Percentiles rank a stretch among this genome's conserved stretches.
Conservation (phyloP, 2,113 vertebrate species). For the Centrocercus urophasianus region DNA sequence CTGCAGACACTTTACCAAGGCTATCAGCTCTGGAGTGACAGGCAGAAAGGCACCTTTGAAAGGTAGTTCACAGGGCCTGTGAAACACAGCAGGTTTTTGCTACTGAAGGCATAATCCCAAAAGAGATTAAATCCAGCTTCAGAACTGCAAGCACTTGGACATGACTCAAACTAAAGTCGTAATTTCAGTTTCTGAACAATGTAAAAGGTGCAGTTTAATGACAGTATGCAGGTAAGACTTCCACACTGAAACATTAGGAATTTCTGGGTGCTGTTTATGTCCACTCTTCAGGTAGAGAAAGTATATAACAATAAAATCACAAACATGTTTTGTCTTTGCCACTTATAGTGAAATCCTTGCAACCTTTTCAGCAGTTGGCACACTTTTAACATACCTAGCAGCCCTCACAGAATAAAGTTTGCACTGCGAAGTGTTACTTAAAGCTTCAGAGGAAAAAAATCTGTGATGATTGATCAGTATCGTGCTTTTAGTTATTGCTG, state of each 20-base stretch:
- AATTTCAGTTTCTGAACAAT: background rate
- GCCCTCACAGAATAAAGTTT: background rate
- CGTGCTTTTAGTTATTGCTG: background rate
- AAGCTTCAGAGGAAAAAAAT: background rate
- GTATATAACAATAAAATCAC: fast-evolving
- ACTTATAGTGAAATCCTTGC: background rate
- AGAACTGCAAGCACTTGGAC: background rate
- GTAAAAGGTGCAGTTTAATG: background rate
- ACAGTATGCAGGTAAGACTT: background rate
- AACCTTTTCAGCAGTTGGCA: background rate
- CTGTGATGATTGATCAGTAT: background rate
- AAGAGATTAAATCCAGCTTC: background rate
- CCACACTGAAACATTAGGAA: background rate
- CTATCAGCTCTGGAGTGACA: background rate
- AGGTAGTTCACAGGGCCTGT: background rate
- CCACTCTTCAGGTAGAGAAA: background rate
- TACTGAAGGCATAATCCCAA: background rate
- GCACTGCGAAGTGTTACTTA: background rate
- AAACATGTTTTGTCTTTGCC: background rate
- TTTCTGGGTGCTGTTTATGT: background rate
- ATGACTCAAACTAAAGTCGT: background rate
- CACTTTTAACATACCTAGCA: background rate
- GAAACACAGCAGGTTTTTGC: background rate
- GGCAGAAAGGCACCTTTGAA: background rate
- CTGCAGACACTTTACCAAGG: background rate